Percentiles rank a stretch among this genome's conserved stretches.
Evolutionary conservation across 2,888 invertebrate genomes (phyloP).

Genomic region (Amphimallon solstitiale): DNA sequence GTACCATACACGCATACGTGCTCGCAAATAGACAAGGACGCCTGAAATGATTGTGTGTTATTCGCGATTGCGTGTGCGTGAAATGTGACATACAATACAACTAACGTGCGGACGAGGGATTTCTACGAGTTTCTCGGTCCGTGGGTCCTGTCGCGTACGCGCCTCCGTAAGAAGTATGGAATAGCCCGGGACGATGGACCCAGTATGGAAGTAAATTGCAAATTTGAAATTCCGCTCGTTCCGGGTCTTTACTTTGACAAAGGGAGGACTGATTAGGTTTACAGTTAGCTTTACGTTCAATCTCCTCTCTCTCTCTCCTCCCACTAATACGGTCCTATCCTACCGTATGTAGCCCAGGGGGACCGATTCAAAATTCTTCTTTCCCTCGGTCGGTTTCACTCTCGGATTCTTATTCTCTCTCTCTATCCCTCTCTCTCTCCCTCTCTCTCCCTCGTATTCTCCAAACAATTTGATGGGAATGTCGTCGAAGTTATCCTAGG

Average conservation of each 20-base stretch:
- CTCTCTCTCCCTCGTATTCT: no score
- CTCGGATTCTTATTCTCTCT: no score
- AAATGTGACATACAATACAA: no score
- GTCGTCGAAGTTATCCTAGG: constrained; percentile 14
- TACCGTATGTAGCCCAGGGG: not conserved
- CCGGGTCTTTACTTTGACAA: constrained; percentile 41
- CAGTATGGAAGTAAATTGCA: constrained; percentile 31
- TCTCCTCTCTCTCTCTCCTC: not conserved
- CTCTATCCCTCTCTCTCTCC: no score
- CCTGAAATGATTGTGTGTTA: no score
- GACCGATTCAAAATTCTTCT: not conserved
- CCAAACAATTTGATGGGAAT: no score
- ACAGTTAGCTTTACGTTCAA: constrained; percentile 43
- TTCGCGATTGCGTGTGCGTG: no score
- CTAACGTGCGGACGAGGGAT: no score
- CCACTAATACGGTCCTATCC: not conserved
- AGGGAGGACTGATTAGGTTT: constrained; percentile 44
- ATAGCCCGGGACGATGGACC: constrained; percentile 19
- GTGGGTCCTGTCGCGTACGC: not conserved
- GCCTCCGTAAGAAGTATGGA: not conserved
- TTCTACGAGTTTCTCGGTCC: not conserved
- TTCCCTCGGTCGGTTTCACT: no score
- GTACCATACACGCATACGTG: no score
- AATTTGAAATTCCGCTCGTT: constrained; percentile 43
- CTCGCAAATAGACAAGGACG: no score